Conservation (phyloP, 2,113 vertebrate species). For the Malurus elegans region DNA sequence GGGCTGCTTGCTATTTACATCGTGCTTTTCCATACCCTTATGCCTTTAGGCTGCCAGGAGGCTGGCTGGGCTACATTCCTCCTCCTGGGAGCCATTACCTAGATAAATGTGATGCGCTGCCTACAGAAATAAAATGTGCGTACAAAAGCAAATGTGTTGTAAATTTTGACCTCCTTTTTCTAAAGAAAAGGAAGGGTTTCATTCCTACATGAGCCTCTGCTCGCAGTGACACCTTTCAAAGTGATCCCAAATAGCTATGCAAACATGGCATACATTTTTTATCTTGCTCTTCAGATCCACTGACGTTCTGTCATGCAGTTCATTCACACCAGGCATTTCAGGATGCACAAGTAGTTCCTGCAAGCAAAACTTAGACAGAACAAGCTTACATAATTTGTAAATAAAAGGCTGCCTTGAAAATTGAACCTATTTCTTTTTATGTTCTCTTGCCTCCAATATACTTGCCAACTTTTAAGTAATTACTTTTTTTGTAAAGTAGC, state of each 20-base stretch:
- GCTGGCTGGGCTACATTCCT: background rate
- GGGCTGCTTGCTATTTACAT: conserved; percentile 6
- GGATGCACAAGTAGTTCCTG: background rate
- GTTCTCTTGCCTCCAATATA: background rate
- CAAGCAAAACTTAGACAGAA: background rate
- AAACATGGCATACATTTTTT: background rate
- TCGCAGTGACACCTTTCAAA: background rate
- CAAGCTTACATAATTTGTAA: conserved; percentile 5
- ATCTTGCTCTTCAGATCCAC: conserved; percentile 19
- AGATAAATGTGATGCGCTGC: background rate
- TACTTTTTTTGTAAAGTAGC: background rate
- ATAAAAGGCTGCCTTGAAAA: conserved; percentile 1
- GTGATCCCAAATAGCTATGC: background rate
- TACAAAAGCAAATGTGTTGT: conserved; percentile 17
- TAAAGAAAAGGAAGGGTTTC: background rate
- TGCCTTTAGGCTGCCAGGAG: background rate
- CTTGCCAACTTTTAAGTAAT: conserved; percentile 22
- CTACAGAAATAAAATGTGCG: background rate
- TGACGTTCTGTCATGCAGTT: background rate
- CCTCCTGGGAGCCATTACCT: conserved; percentile 4
- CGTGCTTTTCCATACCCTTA: background rate
- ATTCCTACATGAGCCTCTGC: background rate
- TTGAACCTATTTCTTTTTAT: background rate
- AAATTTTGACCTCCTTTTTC: conserved; percentile 47
- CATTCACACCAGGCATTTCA: conserved; percentile 14